Evolutionary conservation across 2,888 invertebrate species (phyloP).

Genomic region (Urechis unicinctus): DNA sequence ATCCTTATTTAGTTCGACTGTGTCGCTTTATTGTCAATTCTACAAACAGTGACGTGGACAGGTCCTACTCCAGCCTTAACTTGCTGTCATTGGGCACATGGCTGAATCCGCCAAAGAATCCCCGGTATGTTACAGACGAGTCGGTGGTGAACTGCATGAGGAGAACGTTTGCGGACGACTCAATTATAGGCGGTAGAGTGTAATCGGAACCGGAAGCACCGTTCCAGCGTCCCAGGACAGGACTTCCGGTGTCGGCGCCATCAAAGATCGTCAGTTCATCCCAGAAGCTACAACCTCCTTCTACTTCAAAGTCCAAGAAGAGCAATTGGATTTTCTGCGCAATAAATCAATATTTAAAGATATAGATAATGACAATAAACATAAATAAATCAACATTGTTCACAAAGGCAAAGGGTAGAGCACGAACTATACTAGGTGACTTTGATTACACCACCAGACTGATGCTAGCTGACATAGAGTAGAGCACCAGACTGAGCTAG

Average conservation of each 20-base stretch:
- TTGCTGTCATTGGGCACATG: no score
- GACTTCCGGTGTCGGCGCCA: background rate
- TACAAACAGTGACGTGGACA: no score
- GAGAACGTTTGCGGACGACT: background rate
- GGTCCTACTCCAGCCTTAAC: no score
- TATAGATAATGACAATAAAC: background rate
- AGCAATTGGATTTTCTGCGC: background rate
- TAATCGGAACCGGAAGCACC: background rate
- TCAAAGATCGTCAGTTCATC: background rate
- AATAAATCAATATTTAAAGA: background rate
- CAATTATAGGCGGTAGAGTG: background rate
- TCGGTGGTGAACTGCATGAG: background rate
- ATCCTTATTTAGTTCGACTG: no score
- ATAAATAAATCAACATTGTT: no score
- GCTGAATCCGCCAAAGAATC: background rate
- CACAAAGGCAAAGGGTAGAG: no score
- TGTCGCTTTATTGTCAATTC: no score
- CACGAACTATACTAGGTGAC: no score
- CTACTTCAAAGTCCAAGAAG: background rate
- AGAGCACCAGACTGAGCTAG: no score
- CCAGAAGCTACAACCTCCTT: background rate
- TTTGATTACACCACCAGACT: no score
- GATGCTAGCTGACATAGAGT: no score
- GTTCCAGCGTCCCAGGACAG: background rate
- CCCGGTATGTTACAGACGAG: background rate